Conservation (phyloP, 2,113 vertebrate species). For the Triplophysa siluroides region DNA sequence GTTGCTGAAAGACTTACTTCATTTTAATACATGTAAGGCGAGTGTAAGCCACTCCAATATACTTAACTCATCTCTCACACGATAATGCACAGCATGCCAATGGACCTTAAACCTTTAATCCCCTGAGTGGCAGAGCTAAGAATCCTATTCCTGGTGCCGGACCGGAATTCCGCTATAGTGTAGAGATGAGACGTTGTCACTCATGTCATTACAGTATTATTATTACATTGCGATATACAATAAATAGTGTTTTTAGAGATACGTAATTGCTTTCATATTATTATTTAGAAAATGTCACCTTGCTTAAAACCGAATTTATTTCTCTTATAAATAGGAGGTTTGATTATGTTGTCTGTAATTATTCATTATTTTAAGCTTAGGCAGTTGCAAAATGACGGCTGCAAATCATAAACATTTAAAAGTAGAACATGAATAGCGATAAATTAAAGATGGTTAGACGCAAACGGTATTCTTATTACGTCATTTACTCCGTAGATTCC, state of each 20-base stretch:
- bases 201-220: not conserved
- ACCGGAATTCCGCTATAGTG: constrained; percentile 13
- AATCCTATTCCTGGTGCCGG: constrained; percentile 9
- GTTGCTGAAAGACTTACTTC: constrained; percentile 17
- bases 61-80: constrained; percentile 34
- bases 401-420: not conserved
- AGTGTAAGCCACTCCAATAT: constrained; percentile 35
- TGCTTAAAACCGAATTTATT: no score
- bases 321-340: no score
- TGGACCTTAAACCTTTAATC: constrained; percentile 51
- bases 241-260: no score
- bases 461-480: no score
- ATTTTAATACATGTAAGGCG: constrained; percentile 25
- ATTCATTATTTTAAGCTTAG: no score
- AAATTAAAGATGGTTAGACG: no score
- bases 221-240: no score
- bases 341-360: no score
- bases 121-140: constrained; percentile 18
- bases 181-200: constrained; percentile 13
- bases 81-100: constrained; percentile 43
- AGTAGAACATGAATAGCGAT: not conserved
- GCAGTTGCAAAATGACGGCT: not conserved
- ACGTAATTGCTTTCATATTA: no score
- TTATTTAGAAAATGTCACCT: no score
- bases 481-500: no score